Evolutionary conservation across 2,113 vertebrate genomes (phyloP), one percentile per base, ranked within the genome.

Genomic region (Chamaetylas fuelleborni): DNA sequence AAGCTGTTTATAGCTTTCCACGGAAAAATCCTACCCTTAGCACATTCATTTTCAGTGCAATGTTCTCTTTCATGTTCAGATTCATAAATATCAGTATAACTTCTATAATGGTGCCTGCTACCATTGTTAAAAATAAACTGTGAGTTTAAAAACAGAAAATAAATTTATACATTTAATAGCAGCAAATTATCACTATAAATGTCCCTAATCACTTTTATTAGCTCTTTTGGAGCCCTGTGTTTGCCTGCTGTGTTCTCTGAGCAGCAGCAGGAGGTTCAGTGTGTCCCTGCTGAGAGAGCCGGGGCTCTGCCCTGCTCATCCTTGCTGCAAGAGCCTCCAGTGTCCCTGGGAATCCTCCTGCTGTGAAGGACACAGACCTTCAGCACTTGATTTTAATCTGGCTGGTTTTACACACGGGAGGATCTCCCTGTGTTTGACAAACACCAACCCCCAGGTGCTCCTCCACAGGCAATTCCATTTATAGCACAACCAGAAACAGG

Each of bases 221-320:
- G 62, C 20, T 20, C 24, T 12, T 70, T 25, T 25, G 28, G 40
- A 53, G 24, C 18, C 14, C 76, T 8, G 43, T 45, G 26, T 31
- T 23, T 40, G 31, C 57, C 34, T 5, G 34, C 20, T 26, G 18
- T 4, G 5, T 8, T 53, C 33, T 5, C 24, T 2, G 7, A 38
- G 20, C 1, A 5, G 42, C 26, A 19, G 19, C 47, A 20, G 51
- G n/a, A 38, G 33, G 45, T 2, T 70, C 23, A 1, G 60, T 3
- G 4, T 12, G 45, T 28, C 2, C 33, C 8, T 3, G 36, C 29
- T 1, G 11, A 8, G 12, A 2, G 29, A 54, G 74, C 23, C 0
- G 1, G 18, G 50, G 70, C 25, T 74, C 65, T 38, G 69, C 81
- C 58, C 57, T 38, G 45, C 74, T 12, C 40, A 47, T 16, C 56